A percentile compares a stretch with the other conserved stretches of the same genome.
These are phyloP conservation scores for Scaptomyza polygonia DNA, from an alignment of 2,888 invertebrate genomes.

Conservation along the genomic window DNA sequence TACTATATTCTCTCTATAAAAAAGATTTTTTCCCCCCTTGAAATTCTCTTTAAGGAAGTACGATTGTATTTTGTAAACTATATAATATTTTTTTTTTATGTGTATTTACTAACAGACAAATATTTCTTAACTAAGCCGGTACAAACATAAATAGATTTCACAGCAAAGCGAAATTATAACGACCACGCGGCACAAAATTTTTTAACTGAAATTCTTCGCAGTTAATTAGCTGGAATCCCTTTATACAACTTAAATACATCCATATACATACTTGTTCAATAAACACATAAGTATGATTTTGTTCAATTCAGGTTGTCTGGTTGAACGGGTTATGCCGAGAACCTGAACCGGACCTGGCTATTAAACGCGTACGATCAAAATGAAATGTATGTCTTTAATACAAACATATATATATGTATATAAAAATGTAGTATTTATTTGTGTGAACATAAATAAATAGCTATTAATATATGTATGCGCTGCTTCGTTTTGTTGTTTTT, in stretches of 20 bases:
- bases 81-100: too few species aligned
- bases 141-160: not conserved
- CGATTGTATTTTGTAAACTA: too few species aligned
- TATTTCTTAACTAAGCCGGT: constrained; percentile 3
- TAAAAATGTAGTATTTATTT: not conserved
- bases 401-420: constrained; percentile 1
- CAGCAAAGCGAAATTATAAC: constrained; percentile 26
- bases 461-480: constrained; percentile 14
- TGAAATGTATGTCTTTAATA: constrained; percentile 4
- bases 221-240: constrained; percentile 24
- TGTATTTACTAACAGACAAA: too few species aligned
- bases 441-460: constrained; percentile 7
- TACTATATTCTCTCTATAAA: too few species aligned
- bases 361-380: constrained; percentile 16
- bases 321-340: constrained; percentile 53
- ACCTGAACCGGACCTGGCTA: constrained; percentile 48
- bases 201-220: constrained; percentile 34
- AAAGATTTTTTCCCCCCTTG: too few species aligned
- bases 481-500: too few species aligned
- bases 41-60: too few species aligned
- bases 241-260: not conserved
- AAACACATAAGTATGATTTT: constrained; percentile 20
- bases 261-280: not conserved
- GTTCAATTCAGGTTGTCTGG: constrained; percentile 37
- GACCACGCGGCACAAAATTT: constrained; percentile 33